Conservation (phyloP, 1,140 invertebrate species). For the Globodera rostochiensis region DNA sequence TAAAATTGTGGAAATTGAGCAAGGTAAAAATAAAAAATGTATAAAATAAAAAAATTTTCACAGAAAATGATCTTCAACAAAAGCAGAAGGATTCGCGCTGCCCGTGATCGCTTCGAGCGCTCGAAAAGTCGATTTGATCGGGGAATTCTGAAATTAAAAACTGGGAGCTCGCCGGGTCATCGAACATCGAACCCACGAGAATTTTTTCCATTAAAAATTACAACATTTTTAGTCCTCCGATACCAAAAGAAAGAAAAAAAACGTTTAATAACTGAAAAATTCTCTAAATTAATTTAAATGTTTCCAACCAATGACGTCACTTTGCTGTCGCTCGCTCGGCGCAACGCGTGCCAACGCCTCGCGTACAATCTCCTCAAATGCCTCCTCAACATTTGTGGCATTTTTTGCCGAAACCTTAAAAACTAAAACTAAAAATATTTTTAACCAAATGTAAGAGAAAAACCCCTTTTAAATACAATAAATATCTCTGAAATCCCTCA, state of each 20-base stretch:
- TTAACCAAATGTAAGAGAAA: too few species aligned
- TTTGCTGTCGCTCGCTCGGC: slow-evolving; percentile 35
- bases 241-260: too few species aligned
- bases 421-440: slow-evolving; percentile 65
- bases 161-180: too few species aligned
- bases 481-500: slow-evolving; percentile 64
- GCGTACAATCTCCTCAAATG: slow-evolving; percentile 45
- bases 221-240: too few species aligned
- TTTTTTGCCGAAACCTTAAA: slow-evolving; percentile 70
- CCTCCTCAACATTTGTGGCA: slow-evolving; percentile 53
- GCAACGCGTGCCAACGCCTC: slow-evolving; percentile 48
- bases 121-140: neutral
- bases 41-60: neutral
- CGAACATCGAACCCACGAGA: too few species aligned
- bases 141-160: slow-evolving; percentile 1
- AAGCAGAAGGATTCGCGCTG: neutral
- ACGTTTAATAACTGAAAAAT: too few species aligned
- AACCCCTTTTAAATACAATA: neutral
- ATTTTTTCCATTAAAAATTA: too few species aligned
- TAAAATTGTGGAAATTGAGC: neutral
- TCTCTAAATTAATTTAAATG: neutral
- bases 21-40: neutral
- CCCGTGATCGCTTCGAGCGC: neutral
- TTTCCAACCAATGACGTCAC: neutral
- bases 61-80: neutral